Evolutionary conservation across 2,113 vertebrate species (phyloP), one percentile per base, ranked within the genome.

Genomic region (Alosa alosa): DNA sequence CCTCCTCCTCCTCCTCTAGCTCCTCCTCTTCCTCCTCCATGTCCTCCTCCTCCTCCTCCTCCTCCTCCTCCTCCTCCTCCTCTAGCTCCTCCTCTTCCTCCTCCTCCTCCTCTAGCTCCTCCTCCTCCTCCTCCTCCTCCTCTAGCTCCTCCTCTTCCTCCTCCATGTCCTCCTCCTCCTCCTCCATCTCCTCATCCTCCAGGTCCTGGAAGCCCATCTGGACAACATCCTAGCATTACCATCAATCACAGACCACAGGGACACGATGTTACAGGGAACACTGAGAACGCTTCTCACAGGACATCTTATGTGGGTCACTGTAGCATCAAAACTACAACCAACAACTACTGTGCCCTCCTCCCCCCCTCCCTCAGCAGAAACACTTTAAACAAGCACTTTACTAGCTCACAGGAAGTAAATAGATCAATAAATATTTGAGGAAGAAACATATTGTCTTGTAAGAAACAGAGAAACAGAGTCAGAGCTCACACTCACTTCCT

Each of bases 181-280:
- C 93, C 49, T 90, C 92, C 60, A 57, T 31, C n/a, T 94, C 94
- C n/a, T 94, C 94, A 82, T 94, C 93, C 0, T 94, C 97, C 87
- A 98, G 97, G 8, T 98, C 97, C 0, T 98, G 97, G 92, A 98
- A 99, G 44, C 96, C 97, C 97, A 99, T 97, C 97, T 99, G 95
- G 84, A 91, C 93, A 91, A 94, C 86, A 91, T 95, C 94, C 94
- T 95, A 90, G 87, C 50, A 93, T 94, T 90, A 94, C 89, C 89
- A 93, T 83, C 88, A 92, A 89, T 87, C 57, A 92, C 78, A 92
- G 72, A 78, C 72, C 72, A 82, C 55, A 18, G 45, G 20, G 46
- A 85, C 11, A 81, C n/a, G 85, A 78, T 36, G 72, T 75, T 75
- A 75, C 68, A 78, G 31, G 72, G 72, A 13, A 78, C 72, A 78